Conservation (phyloP, 2,797 vertebrate species). For the Acrossocheilus wenchowensis region DNA sequence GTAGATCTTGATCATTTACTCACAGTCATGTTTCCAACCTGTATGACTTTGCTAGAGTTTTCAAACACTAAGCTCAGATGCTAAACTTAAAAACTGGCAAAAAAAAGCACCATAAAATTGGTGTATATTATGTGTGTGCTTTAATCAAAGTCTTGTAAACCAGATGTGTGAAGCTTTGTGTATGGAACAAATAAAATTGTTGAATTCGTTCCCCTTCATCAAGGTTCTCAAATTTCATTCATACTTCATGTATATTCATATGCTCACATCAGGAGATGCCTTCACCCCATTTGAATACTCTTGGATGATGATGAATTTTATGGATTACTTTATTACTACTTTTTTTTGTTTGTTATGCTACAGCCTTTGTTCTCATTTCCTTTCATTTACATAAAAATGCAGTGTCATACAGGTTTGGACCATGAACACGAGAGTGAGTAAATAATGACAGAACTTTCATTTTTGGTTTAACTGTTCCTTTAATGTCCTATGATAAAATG, state of each 20-base stretch:
- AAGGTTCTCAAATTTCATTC: not conserved
- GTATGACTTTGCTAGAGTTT: not conserved
- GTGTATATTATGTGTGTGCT: not conserved
- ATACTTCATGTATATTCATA: not conserved
- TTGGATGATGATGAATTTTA: no score
- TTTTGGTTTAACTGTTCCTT: not conserved
- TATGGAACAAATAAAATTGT: not conserved
- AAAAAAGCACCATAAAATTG: not conserved
- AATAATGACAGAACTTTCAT: not conserved
- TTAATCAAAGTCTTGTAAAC: not conserved
- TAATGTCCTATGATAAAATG: slow-evolving; percentile 7
- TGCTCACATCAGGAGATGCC: not conserved
- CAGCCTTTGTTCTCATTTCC: no score
- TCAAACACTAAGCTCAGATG: not conserved
- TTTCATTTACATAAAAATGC: not conserved
- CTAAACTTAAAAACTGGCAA: not conserved
- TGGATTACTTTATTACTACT: no score
- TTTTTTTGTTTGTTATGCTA: not conserved
- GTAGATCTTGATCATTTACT: not conserved
- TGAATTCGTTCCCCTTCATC: not conserved
- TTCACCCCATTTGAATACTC: not conserved
- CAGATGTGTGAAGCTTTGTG: not conserved
- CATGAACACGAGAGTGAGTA: not conserved
- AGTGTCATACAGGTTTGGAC: not conserved
- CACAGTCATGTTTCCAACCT: not conserved